Evolutionary conservation across 2,113 vertebrate species (phyloP), one percentile per base, ranked within the genome.

Genomic region (Sylvilagus bachmani): DNA sequence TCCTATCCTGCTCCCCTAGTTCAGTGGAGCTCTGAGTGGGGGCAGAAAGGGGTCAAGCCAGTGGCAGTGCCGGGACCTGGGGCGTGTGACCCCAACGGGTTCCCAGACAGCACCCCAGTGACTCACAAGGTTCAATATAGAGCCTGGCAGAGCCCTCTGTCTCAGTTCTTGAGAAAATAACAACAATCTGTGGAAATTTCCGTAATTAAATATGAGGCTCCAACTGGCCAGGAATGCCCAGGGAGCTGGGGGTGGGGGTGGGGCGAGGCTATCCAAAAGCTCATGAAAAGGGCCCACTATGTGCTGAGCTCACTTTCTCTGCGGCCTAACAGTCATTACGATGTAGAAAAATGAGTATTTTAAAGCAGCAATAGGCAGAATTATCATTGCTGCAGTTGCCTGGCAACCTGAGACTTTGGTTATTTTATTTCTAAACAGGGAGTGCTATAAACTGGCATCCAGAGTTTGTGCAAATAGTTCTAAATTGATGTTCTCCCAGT

Each of bases 331-430:
- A 96, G 94, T 97, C 97, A 98, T 97, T 97, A 98, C 97, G 97
- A 97, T 97, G 96, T 95, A 97, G 97, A 97, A 97, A 98, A 98
- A 97, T 95, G 58, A 97, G 95, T 98, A 97, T 98, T 98, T 93
- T 97, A 94, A 98, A 98, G 97, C 96, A 97, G 96, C 86, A 96
- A 96, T 97, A 95, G 86, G 74, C 96, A 96, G 98, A 98, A 98
- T 98, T 94, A 98, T 97, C 96, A 97, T 87, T 66, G 97, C 82
- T 80, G 79, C 6, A 29, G 98, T 98, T 98, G 98, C 98, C 62
- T 98, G 98, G 98, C 98, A 99, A 99, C 98, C 95, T 49, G 86
- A 97, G 97, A 66, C 94, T 96, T 89, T 31, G 36, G 91, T 93
- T 96, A 94, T 97, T 94, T 98, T 97, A 96, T 98, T 98, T 98